Evolutionary conservation across 1,140 invertebrate genomes (phyloP), one percentile per base, ranked within the genome.

Genomic region (Temnothorax nylanderi): DNA sequence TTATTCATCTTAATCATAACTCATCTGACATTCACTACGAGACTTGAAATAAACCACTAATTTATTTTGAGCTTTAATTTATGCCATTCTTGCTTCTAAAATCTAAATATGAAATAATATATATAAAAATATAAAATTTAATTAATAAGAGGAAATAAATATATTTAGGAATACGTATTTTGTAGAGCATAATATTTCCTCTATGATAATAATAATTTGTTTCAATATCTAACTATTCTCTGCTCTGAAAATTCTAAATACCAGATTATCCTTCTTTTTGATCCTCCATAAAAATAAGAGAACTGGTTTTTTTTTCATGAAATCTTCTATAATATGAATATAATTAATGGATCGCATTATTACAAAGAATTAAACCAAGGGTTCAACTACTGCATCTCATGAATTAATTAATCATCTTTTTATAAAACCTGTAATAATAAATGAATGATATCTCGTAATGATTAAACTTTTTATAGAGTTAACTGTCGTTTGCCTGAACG

Each of bases 1-100:
- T 77, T 32, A 62, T 77, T 77, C 56, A 77, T 77, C 56, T 62
- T 34, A 76, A 76, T 76, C 74, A 76, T 26, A 76, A 47, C 56
- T 60, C 56, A 60, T 5, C 13, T n/a, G n/a, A 32, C 18, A 32
- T 51, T 51, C 47, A 51, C n/a, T 7, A 58, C 3, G n/a, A 75
- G 5, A 54, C 34, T 75, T 58, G 6, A 41, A 41, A 41, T 41
- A 58, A 44, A 58, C 16, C 37, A 60, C 54, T 62, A 18, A 60
- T 26, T 44, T 13, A 18, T 44, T 26, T 26, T 26, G 1, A 26
- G 26, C 26, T 26, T 26, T 26, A 26, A 26, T 26, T n/a, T 13
- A 32, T 76, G 41, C 10, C 16, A 51, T 56, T n/a, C 44, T 51
- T 72, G 37, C 37, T 41, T 41, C 37, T 41, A 41, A 41, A 41